Conservation (phyloP, 2,888 invertebrate species). For the Galeopsomyia nigrocyanea region DNA sequence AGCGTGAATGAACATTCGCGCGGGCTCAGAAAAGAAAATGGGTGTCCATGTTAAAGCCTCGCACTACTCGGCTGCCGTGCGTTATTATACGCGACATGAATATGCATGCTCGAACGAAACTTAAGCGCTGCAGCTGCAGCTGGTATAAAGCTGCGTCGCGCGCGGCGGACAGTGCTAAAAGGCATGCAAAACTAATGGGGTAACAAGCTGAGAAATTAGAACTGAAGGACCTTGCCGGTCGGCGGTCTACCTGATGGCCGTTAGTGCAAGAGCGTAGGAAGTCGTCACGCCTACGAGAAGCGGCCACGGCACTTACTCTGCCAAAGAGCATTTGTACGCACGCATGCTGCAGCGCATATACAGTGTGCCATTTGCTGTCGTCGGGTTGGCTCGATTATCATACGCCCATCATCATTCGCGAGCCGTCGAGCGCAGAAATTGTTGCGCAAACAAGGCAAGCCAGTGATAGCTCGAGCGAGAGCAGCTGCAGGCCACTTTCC, state of each 20-base stretch:
- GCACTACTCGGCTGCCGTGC: background rate
- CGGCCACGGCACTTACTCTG: no score
- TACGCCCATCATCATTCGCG: constrained; percentile 25
- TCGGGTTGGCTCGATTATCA: constrained; percentile 11
- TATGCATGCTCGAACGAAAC: constrained; percentile 8
- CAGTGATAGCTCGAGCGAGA: no score
- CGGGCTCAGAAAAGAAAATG: background rate
- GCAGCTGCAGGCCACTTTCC: no score
- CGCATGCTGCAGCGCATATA: no score
- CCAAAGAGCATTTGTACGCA: no score
- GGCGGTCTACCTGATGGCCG: background rate
- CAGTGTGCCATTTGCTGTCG: background rate
- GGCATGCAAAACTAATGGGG: background rate
- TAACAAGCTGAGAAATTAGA: constrained; percentile 27
- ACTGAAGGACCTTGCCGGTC: constrained; percentile 48
- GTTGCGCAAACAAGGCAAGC: no score
- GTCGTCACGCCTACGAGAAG: constrained; percentile 56
- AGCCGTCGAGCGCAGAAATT: no score
- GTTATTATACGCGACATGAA: background rate
- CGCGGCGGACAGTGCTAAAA: background rate
- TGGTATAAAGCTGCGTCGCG: background rate
- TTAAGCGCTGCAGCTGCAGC: background rate
- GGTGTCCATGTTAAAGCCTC: constrained; percentile 38
- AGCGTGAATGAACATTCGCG: no score
- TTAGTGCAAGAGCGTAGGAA: constrained; percentile 51